These are phyloP conservation scores for Lycaon pictus DNA, from an alignment of 2,113 vertebrate genomes.

Conservation along the genomic window DNA sequence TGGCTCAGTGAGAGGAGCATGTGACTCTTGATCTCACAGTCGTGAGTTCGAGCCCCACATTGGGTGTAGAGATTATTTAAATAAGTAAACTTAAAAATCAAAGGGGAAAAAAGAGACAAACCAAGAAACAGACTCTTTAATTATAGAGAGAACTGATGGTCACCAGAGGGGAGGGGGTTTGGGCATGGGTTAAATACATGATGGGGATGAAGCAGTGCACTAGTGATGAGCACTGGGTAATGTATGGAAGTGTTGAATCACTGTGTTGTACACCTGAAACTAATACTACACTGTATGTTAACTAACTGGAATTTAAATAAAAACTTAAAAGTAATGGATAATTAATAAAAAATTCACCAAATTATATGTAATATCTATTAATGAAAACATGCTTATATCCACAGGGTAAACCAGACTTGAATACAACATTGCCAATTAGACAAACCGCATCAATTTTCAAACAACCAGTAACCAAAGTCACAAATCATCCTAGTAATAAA, in stretches of 20 bases:
- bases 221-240: not conserved
- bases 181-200: not conserved
- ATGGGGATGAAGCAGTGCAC: not conserved
- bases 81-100: not conserved
- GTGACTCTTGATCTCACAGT: not conserved
- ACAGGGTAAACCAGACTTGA: slow-evolving; percentile 94
- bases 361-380: not conserved
- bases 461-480: slow-evolving; percentile 96
- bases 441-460: slow-evolving; percentile 97
- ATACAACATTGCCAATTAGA: slow-evolving; percentile 94
- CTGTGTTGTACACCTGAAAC: not conserved
- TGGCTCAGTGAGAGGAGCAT: not conserved
- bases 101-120: not conserved
- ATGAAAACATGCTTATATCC: slow-evolving; percentile 64
- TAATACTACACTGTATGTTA: not conserved
- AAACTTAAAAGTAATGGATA: not conserved
- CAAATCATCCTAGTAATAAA: slow-evolving; percentile 94
- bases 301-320: not conserved
- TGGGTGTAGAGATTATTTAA: not conserved
- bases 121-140: not conserved
- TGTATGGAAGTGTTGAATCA: not conserved
- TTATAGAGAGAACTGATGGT: not conserved
- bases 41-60: not conserved
- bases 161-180: not conserved
- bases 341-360: slow-evolving; percentile 1